Evolutionary conservation across 2,113 vertebrate species (phyloP), one percentile per base, ranked within the genome.

Genomic region (Heterochromis multidens): DNA sequence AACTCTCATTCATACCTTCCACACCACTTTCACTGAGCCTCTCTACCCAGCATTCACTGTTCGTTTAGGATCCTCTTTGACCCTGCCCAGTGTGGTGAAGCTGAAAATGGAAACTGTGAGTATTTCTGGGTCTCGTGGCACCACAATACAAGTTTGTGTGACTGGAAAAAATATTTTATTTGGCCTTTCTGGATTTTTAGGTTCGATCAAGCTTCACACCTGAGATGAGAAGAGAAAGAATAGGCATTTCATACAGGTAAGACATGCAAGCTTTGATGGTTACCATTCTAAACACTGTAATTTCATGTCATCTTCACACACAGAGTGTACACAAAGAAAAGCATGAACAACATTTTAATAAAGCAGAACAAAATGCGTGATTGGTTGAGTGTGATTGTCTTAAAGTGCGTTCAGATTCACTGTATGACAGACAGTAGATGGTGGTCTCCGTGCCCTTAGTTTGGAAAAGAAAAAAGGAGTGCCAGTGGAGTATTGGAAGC

Each of bases 91-190:
- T 7, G 12, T 35, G 0, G n/a, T 19, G 11, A 59, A 59, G 37
- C n/a, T 60, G 27, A 11, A 21, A 35, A 72, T 57, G 10, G 40
- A 80, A 13, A 1, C 9, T 21, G 83, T 85, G 37, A 72, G 83
- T 79, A 12, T 70, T 61, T 33, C 31, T 10, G 1, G 2, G n/a
- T 21, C 17, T 4, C 5, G 0, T 25, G 27, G 25, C 8, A 19
- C 27, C 6, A 29, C 17, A 16, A 2, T 31, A 16, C 58, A 46
- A n/a, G 17, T 8, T 43, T 12, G 27, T 7, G 0, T 79, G 1
- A 9, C 25, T 29, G 3, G 0, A 6, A 4, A 37, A 59, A 16
- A 3, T 14, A 7, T 21, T 79, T 35, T 0, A 9, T 0, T 52
- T 17, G 10, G 9, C 1, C 0, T 33, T 1, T 65, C n/a, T 58